A percentile compares a stretch with the other conserved stretches of the same genome.
These are phyloP conservation scores for Heteronetta atricapilla DNA, from an alignment of 2,113 vertebrate species.

Conservation along the genomic window DNA sequence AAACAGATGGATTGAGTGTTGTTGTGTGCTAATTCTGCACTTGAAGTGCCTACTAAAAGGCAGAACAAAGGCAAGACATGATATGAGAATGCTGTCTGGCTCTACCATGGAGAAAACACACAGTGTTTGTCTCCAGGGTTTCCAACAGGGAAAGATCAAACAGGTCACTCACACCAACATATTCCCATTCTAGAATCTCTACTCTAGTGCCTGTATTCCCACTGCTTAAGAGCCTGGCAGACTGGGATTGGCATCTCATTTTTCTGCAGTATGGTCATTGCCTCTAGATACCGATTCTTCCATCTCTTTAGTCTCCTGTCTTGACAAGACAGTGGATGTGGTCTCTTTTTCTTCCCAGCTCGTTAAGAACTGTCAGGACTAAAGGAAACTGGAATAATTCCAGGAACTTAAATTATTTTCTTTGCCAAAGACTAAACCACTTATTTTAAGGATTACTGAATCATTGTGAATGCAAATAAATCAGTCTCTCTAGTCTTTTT, in stretches of 20 bases:
- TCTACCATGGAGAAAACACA: fast-evolving
- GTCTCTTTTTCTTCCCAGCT: background rate
- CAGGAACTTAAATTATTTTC: background rate
- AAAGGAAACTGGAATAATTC: background rate
- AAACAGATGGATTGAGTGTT: background rate
- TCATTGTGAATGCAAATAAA: background rate
- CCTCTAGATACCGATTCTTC: background rate
- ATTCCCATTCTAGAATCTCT: background rate
- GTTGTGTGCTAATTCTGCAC: background rate
- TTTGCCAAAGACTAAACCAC: background rate
- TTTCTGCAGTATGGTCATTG: background rate
- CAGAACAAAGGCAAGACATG: background rate
- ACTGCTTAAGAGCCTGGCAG: background rate
- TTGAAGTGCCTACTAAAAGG: background rate
- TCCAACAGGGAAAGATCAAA: background rate
- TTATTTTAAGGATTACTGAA: background rate
- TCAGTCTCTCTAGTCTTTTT: background rate
- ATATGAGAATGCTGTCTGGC: background rate
- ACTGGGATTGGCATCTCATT: background rate
- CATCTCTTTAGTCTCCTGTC: background rate
- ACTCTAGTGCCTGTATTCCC: fast-evolving
- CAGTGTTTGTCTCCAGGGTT: background rate
- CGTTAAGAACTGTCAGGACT: background rate
- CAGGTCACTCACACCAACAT: background rate
- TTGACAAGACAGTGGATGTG: background rate